phyloP scores from a whole-genome alignment of 2,797 vertebrate genomes.

The Monodelphis domestica region DNA sequence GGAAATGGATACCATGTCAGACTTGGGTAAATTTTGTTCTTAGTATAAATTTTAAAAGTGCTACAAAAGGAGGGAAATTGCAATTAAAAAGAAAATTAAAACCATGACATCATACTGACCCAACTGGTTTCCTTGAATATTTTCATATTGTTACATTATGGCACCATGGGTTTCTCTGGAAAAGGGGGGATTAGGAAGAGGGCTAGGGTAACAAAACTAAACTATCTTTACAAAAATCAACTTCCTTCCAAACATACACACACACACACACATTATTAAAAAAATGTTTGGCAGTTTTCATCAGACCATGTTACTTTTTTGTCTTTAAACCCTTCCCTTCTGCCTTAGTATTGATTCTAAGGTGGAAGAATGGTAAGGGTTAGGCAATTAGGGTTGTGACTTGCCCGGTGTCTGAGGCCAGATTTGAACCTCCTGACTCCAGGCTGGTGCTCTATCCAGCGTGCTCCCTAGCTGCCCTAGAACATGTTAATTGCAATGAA shows the following conservation, averaged over 20 bases:
- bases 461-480: no score
- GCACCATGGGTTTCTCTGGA: background rate
- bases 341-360: no score
- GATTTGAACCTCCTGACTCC: no score
- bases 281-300: background rate
- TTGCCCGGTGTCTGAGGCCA: background rate
- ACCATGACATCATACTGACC: background rate
- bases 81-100: no score
- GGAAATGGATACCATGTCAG: background rate
- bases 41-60: background rate
- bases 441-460: no score
- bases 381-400: background rate
- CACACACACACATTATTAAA: background rate
- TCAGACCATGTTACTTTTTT: background rate
- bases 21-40: background rate
- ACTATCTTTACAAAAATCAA: background rate
- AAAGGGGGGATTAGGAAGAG: background rate
- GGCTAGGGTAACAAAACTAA: background rate
- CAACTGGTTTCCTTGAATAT: background rate
- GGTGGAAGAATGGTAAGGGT: no score
- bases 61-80: background rate
- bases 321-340: no score
- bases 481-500: slow-evolving; percentile 18
- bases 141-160: background rate
- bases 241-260: background rate